Base-by-base conservation (phyloP, 2,888 invertebrate genomes). In the Sycophila texana region DNA sequence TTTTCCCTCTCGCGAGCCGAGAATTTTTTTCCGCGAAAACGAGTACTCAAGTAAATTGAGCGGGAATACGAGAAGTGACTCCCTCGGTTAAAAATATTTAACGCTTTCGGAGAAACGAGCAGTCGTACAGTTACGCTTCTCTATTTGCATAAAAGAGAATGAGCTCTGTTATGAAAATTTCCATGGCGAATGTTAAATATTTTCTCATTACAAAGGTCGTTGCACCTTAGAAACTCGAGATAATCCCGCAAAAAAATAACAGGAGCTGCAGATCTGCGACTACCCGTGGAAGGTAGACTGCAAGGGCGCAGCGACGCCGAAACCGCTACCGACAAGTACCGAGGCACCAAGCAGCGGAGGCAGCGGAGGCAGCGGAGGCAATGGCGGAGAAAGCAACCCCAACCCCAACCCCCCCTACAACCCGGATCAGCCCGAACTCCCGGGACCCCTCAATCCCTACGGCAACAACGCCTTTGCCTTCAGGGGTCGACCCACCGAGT, bases 211-310 rank as follows among this genome's bases (percentile, higher is more conserved):
- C 18, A n/a, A 20, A 7, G 18, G 57, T 65, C 18, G 3, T 47
- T 47, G n/a, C 30, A 12, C n/a, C 39, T 5, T n/a, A n/a, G n/a
- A n/a, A n/a, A n/a, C n/a, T n/a, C n/a, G n/a, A n/a, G n/a, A n/a
- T n/a, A n/a, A n/a, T n/a, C n/a, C n/a, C 16, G n/a, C 16, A 16
- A 18, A 20, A 57, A 22, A 26, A 51, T 39, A 0, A 79, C 89
- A 94, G 94, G 89, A 91, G 70, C 88, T 93, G 4, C 93, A 93
- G 49, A 92, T 94, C 20, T 95, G 95, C 83, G 94, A 95, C 86
- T 94, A 93, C 83, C 91, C 92, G 0, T 89, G 92, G 65, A 91
- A 92, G 74, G 94, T 94, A 0, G 92, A 93, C 85, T 94, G 94
- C 84, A 89, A 88, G 82, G 91, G 90, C 12, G 85, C 87, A 47